A percentile compares a stretch with the other conserved stretches of the same genome.
phyloP scores from a whole-genome alignment of 2,797 vertebrate species.

The Helarctos malayanus region DNA sequence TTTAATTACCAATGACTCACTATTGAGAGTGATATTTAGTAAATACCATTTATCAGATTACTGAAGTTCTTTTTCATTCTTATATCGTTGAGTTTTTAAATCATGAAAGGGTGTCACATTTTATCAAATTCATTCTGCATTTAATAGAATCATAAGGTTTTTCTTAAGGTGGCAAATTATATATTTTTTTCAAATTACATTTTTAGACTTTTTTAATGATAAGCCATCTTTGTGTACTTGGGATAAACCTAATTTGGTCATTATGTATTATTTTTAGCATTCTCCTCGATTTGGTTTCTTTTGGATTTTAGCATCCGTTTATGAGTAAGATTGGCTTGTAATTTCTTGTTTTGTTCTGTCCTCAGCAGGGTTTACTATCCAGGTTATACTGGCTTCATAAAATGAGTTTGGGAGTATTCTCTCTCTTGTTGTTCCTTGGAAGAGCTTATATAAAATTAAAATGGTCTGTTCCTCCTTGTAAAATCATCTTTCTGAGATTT shows the following conservation, averaged over 20 bases:
- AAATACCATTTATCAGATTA: background rate
- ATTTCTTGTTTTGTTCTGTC: background rate
- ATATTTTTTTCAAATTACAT: background rate
- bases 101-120: conserved; percentile 6
- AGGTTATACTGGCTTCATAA: conserved; percentile 37
- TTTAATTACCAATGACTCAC: background rate
- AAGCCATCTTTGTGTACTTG: background rate
- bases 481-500: background rate
- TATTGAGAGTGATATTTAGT: background rate
- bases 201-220: background rate
- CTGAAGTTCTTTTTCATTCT: conserved; percentile 17
- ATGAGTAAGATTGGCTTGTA: background rate
- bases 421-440: background rate
- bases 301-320: conserved; percentile 31
- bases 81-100: background rate
- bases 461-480: background rate
- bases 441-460: conserved; percentile 52
- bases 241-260: background rate
- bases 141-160: conserved; percentile 10
- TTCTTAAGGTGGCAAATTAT: background rate
- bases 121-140: background rate
- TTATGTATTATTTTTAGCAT: background rate
- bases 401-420: background rate
- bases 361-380: conserved; percentile 13
- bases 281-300: background rate